A percentile compares a stretch with the other conserved stretches of the same genome.
Conservation (phyloP, 37 sponge, comb jelly and placozoan species). For the Aphrocallistes beatrix region DNA sequence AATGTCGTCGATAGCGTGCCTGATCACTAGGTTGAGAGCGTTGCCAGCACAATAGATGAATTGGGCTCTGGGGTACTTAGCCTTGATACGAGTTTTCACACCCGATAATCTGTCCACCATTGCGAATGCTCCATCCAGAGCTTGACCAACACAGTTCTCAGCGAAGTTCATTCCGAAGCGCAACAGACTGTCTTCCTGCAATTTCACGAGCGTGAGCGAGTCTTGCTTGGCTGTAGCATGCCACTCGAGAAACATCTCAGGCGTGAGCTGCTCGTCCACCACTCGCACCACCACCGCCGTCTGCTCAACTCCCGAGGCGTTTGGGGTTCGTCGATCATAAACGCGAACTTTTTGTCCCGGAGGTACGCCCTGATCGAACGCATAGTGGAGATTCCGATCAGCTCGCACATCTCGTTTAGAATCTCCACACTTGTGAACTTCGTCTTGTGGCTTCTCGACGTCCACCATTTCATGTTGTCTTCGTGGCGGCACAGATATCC, state of each 20-base stretch:
- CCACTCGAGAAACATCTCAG: conserved; percentile 4
- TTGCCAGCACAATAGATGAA: not conserved
- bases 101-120: conserved; percentile 35
- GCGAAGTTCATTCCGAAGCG: not conserved
- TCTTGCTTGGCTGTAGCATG: not conserved
- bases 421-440: conserved; percentile 20
- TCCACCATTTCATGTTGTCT: conserved; percentile 11
- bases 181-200: conserved; percentile 2
- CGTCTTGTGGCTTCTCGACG: conserved; percentile 19
- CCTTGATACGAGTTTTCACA: conserved; percentile 29
- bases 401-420: conserved; percentile 19
- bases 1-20: not conserved
- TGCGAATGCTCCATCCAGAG: conserved; percentile 34
- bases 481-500: conserved; percentile 12
- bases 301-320: conserved; percentile 4
- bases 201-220: conserved; percentile 15
- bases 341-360: not conserved
- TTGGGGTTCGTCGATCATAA: not conserved
- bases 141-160: not conserved
- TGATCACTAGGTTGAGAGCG: not conserved
- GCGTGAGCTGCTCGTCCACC: not conserved
- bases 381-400: conserved; percentile 20
- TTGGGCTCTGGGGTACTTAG: conserved; percentile 30
- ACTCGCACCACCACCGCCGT: too few species aligned
- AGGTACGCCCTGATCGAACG: conserved; percentile 9